A percentile compares a stretch with the other conserved stretches of the same genome.
Conservation (phyloP, 1,140 invertebrate genomes). For the Drosophila ananassae region DNA sequence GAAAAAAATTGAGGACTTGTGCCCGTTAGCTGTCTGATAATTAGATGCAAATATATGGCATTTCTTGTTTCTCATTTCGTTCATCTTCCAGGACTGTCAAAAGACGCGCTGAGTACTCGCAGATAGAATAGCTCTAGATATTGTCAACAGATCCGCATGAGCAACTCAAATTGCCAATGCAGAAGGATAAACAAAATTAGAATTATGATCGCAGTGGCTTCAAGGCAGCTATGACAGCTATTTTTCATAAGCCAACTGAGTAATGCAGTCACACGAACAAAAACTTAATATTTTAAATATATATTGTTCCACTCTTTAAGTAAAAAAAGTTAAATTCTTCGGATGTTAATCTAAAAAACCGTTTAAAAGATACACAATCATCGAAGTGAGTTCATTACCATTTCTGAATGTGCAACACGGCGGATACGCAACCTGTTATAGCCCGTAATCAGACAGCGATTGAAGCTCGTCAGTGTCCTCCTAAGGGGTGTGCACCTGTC, state of each 20-base stretch:
- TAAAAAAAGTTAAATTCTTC: neutral
- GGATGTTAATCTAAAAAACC: too few relatives aligned
- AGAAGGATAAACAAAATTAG: neutral
- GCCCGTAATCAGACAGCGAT: slow-evolving; percentile 48
- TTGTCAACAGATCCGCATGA: slow-evolving; percentile 29
- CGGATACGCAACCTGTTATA: slow-evolving; percentile 41
- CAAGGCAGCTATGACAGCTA: neutral
- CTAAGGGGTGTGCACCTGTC: neutral
- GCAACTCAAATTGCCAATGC: neutral
- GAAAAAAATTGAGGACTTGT: slow-evolving; percentile 23
- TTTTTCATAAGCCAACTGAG: neutral
- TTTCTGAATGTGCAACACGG: slow-evolving; percentile 13
- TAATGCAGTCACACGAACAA: neutral
- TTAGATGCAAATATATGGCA: slow-evolving; percentile 76
- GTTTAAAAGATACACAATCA: too few relatives aligned
- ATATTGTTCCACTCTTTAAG: neutral
- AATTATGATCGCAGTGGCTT: neutral
- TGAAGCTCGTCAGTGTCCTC: slow-evolving; percentile 18
- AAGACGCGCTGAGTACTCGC: slow-evolving; percentile 3
- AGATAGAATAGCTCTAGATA: slow-evolving; percentile 27
- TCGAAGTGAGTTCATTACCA: neutral
- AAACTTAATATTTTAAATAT: neutral
- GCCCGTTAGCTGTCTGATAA: slow-evolving; percentile 66
- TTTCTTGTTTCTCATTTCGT: slow-evolving; percentile 22
- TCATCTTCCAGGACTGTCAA: slow-evolving; percentile 18